Evolutionary conservation across 1,140 invertebrate species (phyloP).

Genomic region (Lasaia peninsularis): DNA sequence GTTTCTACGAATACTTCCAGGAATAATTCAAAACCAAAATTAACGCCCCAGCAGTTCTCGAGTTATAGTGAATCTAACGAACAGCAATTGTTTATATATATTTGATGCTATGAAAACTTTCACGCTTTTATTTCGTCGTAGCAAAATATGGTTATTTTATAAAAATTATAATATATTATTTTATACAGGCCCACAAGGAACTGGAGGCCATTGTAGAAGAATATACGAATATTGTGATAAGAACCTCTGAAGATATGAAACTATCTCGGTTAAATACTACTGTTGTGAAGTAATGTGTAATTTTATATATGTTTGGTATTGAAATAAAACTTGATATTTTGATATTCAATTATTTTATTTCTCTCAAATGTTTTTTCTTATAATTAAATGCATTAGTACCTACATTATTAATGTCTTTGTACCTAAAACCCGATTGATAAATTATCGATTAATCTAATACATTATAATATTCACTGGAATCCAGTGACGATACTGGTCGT

Average conservation of each 20-base stretch:
- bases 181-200: conserved; percentile 63
- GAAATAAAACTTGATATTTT: conserved; percentile 28
- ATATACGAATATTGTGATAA: conserved; percentile 58
- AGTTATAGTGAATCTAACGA: too few relatives aligned
- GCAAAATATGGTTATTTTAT: too few relatives aligned
- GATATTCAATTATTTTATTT: not conserved
- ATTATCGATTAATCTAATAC: too few relatives aligned
- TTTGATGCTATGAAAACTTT: too few relatives aligned
- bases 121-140: too few relatives aligned
- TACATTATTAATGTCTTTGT: too few relatives aligned
- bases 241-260: conserved; percentile 66
- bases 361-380: not conserved
- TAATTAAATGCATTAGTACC: not conserved
- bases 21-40: too few relatives aligned
- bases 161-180: conserved; percentile 16
- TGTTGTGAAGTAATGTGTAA: conserved; percentile 28
- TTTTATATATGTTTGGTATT: not conserved
- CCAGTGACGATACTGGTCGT: too few relatives aligned
- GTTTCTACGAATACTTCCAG: too few relatives aligned
- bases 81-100: too few relatives aligned
- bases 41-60: too few relatives aligned
- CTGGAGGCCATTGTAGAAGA: conserved; percentile 53
- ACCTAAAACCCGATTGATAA: not conserved
- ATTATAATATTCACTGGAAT: too few relatives aligned
- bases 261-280: conserved; percentile 32